Evolutionary conservation across 2,113 vertebrate genomes (phyloP).

Genomic region (Sinosuthora webbiana): DNA sequence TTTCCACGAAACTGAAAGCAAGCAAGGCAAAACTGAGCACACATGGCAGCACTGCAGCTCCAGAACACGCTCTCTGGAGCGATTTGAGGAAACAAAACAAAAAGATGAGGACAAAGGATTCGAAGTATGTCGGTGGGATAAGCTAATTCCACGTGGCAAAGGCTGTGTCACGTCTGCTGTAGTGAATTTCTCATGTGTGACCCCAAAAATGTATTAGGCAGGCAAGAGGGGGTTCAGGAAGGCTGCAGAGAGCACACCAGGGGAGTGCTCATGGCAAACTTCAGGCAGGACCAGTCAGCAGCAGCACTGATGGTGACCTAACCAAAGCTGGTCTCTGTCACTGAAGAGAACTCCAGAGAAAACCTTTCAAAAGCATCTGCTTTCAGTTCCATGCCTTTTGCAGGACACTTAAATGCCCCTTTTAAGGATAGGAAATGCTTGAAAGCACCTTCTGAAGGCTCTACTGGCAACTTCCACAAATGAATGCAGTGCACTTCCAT

Average conservation of each 20-base stretch:
- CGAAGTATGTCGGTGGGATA: not conserved
- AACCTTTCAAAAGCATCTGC: not conserved
- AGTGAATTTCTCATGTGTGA: not conserved
- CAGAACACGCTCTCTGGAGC: fast-evolving
- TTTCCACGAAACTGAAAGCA: not conserved
- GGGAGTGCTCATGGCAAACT: fast-evolving
- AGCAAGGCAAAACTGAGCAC: not conserved
- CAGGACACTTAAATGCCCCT: not conserved
- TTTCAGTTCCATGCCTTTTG: not conserved
- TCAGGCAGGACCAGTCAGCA: not conserved
- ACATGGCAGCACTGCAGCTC: not conserved
- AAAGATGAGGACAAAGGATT: not conserved
- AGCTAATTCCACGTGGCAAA: not conserved
- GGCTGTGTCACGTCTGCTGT: not conserved
- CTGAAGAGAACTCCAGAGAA: not conserved
- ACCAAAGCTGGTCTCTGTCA: not conserved
- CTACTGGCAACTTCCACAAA: not conserved
- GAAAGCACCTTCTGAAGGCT: not conserved
- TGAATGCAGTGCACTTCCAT: not conserved
- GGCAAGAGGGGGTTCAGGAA: not conserved
- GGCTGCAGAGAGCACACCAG: not conserved
- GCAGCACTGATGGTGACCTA: not conserved
- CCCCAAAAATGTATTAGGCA: not conserved
- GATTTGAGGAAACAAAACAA: not conserved
- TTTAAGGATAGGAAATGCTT: not conserved